Percentiles rank a stretch among this genome's conserved stretches.
phyloP scores from a whole-genome alignment of 2,797 vertebrate species.

The Enoplosus armatus region DNA sequence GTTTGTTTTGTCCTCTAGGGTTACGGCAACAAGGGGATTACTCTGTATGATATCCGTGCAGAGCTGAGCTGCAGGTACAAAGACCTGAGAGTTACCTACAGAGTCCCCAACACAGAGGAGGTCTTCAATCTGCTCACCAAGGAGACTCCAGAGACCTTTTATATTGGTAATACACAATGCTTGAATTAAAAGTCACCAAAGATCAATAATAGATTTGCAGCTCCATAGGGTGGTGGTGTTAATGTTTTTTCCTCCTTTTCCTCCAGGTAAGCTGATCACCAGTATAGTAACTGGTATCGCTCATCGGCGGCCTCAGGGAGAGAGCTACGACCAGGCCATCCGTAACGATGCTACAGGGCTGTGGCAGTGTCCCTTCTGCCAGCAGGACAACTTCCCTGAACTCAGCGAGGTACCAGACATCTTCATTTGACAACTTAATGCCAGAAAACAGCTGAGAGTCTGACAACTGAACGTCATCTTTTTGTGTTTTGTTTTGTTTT shows the following conservation, averaged over 20 bases:
- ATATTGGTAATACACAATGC: constrained; percentile 89
- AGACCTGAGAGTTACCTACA: constrained; percentile 94
- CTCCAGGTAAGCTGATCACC: constrained; percentile 95
- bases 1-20: constrained; percentile 83
- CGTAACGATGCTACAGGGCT: constrained; percentile 95
- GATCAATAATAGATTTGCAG: background rate
- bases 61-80: constrained; percentile 99
- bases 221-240: background rate
- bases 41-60: constrained; percentile 97
- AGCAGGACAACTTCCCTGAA: constrained; percentile 99
- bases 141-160: constrained; percentile 99
- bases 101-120: constrained; percentile 96
- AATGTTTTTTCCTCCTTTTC: background rate
- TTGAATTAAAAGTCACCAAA: background rate
- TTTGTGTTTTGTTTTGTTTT: constrained; percentile 15
- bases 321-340: constrained; percentile 99
- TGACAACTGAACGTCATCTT: background rate
- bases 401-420: constrained; percentile 92
- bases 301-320: constrained; percentile 96
- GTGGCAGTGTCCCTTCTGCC: constrained; percentile 99
- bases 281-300: constrained; percentile 96
- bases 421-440: background rate
- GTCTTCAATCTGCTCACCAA: constrained; percentile 99
- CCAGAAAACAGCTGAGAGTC: background rate
- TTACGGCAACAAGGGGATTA: constrained; percentile 99